These are phyloP conservation scores for Meandrina meandrites DNA, from an alignment of 92 coral and sea anemone species.

Conservation along the genomic window DNA sequence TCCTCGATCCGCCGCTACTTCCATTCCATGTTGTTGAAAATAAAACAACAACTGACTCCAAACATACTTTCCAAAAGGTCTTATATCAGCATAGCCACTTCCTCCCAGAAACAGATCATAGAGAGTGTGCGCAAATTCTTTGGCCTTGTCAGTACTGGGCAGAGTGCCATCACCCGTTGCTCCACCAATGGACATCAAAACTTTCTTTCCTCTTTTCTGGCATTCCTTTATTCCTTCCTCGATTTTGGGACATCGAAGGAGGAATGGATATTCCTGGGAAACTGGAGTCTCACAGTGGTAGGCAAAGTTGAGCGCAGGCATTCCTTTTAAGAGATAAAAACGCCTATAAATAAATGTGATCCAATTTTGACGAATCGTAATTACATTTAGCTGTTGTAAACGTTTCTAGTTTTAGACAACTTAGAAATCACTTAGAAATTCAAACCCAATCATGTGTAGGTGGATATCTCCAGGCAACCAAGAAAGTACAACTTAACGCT, in stretches of 20 bases:
- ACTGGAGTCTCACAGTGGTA: conserved; percentile 75
- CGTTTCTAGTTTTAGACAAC: no score
- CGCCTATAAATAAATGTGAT: no score
- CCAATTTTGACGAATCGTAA: no score
- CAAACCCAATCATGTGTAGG: no score
- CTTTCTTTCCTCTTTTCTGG: conserved; percentile 74
- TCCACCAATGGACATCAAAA: conserved; percentile 84
- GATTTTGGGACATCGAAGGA: conserved; percentile 77
- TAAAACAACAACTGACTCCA: neutral
- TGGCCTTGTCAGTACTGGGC: conserved; percentile 57
- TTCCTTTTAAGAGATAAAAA: conserved; percentile 16
- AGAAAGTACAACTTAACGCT: no score
- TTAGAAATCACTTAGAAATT: no score
- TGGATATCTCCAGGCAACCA: no score
- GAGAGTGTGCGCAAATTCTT: conserved; percentile 72
- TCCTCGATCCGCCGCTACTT: no score
- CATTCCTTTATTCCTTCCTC: conserved; percentile 81
- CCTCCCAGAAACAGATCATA: conserved; percentile 79
- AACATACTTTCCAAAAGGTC: conserved; percentile 79
- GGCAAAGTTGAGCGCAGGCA: conserved; percentile 87
- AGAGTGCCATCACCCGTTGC: conserved; percentile 88
- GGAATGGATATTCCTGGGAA: conserved; percentile 71
- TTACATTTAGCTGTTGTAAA: no score
- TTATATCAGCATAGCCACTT: conserved; percentile 25
- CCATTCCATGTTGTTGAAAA: neutral